Base-by-base conservation (phyloP, 2,797 vertebrate species). In the Rachycentron canadum region DNA sequence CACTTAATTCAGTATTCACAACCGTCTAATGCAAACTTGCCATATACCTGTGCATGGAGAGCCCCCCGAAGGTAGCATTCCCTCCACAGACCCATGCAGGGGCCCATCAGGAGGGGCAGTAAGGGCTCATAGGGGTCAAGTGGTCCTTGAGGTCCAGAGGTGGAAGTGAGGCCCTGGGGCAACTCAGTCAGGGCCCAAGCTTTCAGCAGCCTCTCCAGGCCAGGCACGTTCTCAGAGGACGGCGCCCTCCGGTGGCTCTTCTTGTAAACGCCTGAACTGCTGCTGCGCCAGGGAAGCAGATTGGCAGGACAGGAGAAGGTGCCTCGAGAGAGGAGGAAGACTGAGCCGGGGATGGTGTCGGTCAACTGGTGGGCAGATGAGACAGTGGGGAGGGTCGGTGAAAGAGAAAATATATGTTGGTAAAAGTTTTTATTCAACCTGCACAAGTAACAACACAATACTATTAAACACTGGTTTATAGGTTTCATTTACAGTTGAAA, bases 51-150 rank as follows among this genome's bases (percentile, higher is more conserved):
- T 9, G 93, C 88, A 41, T 97, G 96, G 10, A 96, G 95, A 19
- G 95, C 94, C 72, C 96, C 96, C 43, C 97, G 94, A 69, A 98
- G 95, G 94, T 98, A 99, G 87, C 98, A 99, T 67, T 96, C 95
- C 80, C 86, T 95, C 98, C 98, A 99, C 71, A 99, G 89, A 10
- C 91, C 91, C 83, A 98, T 64, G 32, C 95, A 96, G 64, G 98
- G 97, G 45, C 95, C 97, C 6, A 95, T 73, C 0, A 95, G 93
- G n/a, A 95, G 91, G 61, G 98, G 97, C 63, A 97, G 88, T 13
- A 99, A 88, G 59, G 96, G 93, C 69, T 96, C 95, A 0, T 91
- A 91, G 7, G 93, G 89, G 83, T 93, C 93, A 0, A 79, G 76
- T 3, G 91, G 91, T 34, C 92, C 90, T 47, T 88, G 91, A 58